Evolutionary conservation across 1,140 invertebrate genomes (phyloP), one percentile per base, ranked within the genome.

Genomic region (Lerema accius): DNA sequence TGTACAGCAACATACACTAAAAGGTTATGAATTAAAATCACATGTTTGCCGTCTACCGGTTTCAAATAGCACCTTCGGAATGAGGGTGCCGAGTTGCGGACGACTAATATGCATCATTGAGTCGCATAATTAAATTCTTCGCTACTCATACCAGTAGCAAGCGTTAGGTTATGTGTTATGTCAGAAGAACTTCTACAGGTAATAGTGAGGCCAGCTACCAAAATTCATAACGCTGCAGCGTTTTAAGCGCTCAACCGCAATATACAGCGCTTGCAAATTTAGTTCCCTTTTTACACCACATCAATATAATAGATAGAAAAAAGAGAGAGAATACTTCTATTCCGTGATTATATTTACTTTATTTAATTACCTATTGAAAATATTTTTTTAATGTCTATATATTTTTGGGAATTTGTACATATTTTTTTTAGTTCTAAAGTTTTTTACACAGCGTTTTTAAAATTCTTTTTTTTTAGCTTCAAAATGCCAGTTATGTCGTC

Each of bases 91-190:
- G 19, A 15, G 51, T 43, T 32, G 23, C 23, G n/a, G 51, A 14
- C 17, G 6, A 53, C 11, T 23, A 43, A 42, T 56, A 39, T 43
- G 13, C 51, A 43, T 43, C 51, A 28, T 28, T 43, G 11, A 42
- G 26, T 39, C 35, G 39, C 51, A 43, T 56, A 56, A 56, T 56
- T 43, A 56, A 56, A 56, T 56, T 56, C 51, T 56, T 56, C n/a
- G 19, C 35, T 11, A 37, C 35, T 23, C n/a, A n/a, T n/a, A n/a
- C n/a, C 28, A 32, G 28, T 15, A 35, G 32, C 26, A 9, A 55
- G n/a, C 40, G 51, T 26, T 42, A 55, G 51, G 51, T 56, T 55
- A 55, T 42, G 14, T 55, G 37, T 32, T 37, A 37, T 37, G 35
- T 37, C 35, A 37, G 35, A 32, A 55, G 37, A 55, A 55, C 23